phyloP scores from a whole-genome alignment of 2,113 vertebrate genomes.

The Siphamia tubifer region DNA sequence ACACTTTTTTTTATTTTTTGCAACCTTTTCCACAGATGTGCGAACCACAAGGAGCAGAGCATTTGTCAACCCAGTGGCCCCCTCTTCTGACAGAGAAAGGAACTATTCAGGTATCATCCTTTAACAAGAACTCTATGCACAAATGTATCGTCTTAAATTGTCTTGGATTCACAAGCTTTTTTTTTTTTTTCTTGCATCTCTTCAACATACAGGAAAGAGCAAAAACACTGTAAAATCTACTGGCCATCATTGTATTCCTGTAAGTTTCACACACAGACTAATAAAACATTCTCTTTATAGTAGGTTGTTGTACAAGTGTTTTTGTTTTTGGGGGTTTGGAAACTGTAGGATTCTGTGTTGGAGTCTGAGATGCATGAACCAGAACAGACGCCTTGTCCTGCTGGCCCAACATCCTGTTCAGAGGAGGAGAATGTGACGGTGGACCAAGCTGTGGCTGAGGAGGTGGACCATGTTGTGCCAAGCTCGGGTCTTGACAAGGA shows the following conservation, averaged over 20 bases:
- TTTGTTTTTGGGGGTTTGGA: neutral
- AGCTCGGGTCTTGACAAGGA: neutral
- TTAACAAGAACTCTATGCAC: too few species aligned
- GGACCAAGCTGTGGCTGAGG: constrained; percentile 17
- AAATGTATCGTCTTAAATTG: too few species aligned
- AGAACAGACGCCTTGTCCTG: neutral
- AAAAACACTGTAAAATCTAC: neutral
- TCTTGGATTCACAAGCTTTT: neutral
- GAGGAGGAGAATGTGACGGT: constrained; percentile 28
- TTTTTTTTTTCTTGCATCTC: neutral
- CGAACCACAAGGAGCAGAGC: constrained; percentile 59
- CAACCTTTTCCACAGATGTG: neutral
- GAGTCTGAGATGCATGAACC: neutral
- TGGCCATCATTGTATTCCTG: neutral
- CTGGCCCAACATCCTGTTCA: neutral
- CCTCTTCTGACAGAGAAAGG: constrained; percentile 23
- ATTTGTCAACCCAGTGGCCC: constrained; percentile 16
- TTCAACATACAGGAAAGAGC: neutral
- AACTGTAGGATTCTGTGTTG: neutral
- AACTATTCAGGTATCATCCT: constrained; percentile 29
- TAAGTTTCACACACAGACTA: neutral
- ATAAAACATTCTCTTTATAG: neutral
- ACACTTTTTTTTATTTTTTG: neutral
- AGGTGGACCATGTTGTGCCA: constrained; percentile 18
- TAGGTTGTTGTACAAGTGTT: neutral